Base-by-base conservation (phyloP, 2,797 vertebrate species). In the Centroberyx gerrardi region DNA sequence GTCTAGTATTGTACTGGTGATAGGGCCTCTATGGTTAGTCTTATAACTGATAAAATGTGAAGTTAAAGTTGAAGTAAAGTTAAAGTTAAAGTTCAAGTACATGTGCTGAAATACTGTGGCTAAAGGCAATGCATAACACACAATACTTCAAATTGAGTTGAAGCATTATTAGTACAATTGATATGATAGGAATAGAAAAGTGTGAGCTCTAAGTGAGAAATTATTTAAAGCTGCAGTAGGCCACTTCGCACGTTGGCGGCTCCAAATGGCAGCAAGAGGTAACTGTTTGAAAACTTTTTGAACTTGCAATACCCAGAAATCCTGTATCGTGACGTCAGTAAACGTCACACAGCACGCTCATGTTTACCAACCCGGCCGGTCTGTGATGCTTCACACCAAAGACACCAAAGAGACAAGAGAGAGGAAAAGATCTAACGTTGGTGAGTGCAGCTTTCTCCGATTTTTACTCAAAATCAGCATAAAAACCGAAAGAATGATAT, bases 401-500 rank as follows among this genome's bases (percentile, higher is more conserved):
- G 22, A 22, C 22, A 22, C 22, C 22, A 22, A 22, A 22, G 22
- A 22, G 22, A 22, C 22, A 22, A 22, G 22, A 22, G 22, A 22
- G 22, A 22, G 22, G 22, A 22, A 22, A 22, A 22, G 22, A 22
- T 22, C 22, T n/a, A n/a, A n/a, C n/a, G 40, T 12, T 3, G 42
- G 9, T 12, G 42, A 3, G 42, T 12, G 42, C 12, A 14, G 22
- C 22, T 13, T 44, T 44, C 12, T 44, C 14, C 14, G 12, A 22
- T 5, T 44, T 18, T 9, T 29, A 46, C 4, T 63, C 5, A 56
- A 53, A 76, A 56, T n/a, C 52, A 74, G 29, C 9, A 60, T 59
- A 48, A 18, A 56, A 79, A 72, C 29, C 27, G 9, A 14, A 54
- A 17, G 27, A 65, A 61, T 83, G 84, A 83, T 22, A 63, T 81